These are phyloP conservation scores for Microcaecilia unicolor DNA, from an alignment of 2,797 vertebrate species.

Conservation along the genomic window DNA sequence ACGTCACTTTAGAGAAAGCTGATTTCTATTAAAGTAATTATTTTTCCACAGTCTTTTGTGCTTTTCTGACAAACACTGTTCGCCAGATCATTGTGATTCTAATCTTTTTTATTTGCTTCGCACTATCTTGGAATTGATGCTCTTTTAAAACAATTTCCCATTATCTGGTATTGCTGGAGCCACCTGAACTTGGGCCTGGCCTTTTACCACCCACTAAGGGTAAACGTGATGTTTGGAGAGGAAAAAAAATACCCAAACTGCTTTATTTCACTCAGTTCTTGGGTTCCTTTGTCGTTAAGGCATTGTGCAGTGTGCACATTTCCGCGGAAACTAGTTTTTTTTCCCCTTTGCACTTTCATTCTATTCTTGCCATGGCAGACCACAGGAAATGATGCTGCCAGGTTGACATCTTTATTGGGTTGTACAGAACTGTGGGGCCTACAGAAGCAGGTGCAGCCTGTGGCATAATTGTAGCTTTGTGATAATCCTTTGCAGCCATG, in stretches of 20 bases:
- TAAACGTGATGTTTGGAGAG: conserved; percentile 20
- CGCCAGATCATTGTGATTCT: conserved; percentile 54
- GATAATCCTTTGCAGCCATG: conserved; percentile 16
- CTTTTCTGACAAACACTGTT: conserved; percentile 50
- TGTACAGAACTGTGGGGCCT: conserved; percentile 15
- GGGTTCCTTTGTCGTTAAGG: conserved; percentile 41
- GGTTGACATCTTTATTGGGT: conserved; percentile 43
- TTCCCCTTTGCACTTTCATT: too few species aligned
- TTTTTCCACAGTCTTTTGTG: conserved; percentile 45
- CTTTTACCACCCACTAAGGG: conserved; percentile 39
- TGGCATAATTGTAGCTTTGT: conserved; percentile 64
- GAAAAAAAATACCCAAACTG: conserved; percentile 1
- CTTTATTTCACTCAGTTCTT: neutral
- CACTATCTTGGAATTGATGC: conserved; percentile 31
- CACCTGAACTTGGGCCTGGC: conserved; percentile 32
- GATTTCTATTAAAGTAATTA: conserved; percentile 38
- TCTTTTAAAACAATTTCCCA: conserved; percentile 37
- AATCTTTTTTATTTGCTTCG: conserved; percentile 51
- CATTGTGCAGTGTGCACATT: conserved; percentile 36
- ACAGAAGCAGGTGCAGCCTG: conserved; percentile 57
- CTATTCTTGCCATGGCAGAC: too few species aligned
- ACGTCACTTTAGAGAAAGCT: conserved; percentile 38
- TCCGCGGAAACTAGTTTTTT: conserved; percentile 40
- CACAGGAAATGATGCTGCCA: conserved; percentile 57
- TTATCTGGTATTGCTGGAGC: conserved; percentile 27